Conservation (phyloP, 2,113 vertebrate genomes). For the Phalacrocorax brasilianus region DNA sequence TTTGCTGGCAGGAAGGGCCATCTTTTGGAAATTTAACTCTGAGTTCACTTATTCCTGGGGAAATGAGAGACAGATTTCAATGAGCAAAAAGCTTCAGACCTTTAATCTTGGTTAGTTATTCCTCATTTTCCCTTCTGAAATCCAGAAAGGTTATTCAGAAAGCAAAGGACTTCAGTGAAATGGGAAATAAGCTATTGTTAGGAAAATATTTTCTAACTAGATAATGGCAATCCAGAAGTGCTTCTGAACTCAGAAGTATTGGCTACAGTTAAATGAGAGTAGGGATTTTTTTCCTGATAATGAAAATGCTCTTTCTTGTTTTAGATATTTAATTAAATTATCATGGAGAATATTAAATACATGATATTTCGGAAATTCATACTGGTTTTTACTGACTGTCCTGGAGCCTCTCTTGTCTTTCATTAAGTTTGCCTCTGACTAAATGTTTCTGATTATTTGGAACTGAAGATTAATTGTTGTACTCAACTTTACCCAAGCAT, state of each 20-base stretch:
- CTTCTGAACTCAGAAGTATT: neutral
- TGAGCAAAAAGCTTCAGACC: neutral
- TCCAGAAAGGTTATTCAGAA: conserved; percentile 4
- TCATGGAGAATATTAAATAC: neutral
- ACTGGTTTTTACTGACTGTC: neutral
- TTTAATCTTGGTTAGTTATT: neutral
- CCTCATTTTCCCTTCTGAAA: neutral
- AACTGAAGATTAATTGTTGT: conserved; percentile 11
- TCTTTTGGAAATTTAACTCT: conserved; percentile 7
- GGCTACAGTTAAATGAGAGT: neutral
- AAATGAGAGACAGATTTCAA: conserved; percentile 1
- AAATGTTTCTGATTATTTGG: conserved; percentile 27
- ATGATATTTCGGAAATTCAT: neutral
- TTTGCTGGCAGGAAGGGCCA: neutral
- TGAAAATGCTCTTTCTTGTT: neutral
- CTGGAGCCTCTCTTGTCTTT: neutral
- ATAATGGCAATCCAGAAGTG: neutral
- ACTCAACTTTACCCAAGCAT: conserved; percentile 13
- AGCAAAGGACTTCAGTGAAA: neutral
- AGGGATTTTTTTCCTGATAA: neutral
- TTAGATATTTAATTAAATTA: neutral
- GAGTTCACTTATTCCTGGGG: neutral
- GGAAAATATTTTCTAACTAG: conserved; percentile 17
- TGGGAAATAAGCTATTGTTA: neutral
- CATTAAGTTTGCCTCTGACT: neutral